These are phyloP conservation scores for Bombus impatiens DNA, from an alignment of 1,140 invertebrate species.

Conservation along the genomic window DNA sequence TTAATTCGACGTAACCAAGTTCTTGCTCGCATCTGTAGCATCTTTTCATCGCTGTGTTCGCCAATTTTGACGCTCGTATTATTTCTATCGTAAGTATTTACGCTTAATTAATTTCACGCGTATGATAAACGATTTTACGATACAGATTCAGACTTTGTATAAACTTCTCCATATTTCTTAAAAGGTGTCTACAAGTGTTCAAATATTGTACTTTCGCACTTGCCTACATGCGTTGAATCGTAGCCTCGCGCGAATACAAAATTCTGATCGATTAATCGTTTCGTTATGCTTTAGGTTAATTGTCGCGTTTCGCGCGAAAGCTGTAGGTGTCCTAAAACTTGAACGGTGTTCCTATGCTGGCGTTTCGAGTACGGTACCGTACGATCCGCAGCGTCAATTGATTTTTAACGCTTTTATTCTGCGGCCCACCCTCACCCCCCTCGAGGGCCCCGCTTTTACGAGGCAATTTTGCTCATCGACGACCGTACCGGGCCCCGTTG, in stretches of 20 bases:
- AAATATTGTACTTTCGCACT: too few species aligned
- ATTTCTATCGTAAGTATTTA: too few species aligned
- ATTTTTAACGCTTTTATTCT: conserved; percentile 58
- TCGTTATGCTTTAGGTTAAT: background rate
- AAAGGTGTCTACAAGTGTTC: too few species aligned
- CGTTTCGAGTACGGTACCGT: conserved; percentile 28
- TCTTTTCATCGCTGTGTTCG: too few species aligned
- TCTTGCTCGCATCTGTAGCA: too few species aligned
- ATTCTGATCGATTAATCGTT: background rate
- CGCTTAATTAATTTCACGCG: too few species aligned
- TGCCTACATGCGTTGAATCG: too few species aligned
- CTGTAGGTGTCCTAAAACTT: background rate
- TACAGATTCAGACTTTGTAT: too few species aligned
- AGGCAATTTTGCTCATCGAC: conserved; percentile 52
- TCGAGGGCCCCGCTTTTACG: conserved; percentile 31
- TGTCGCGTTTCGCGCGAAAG: background rate
- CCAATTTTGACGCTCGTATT: too few species aligned
- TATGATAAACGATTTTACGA: too few species aligned
- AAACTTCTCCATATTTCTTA: too few species aligned
- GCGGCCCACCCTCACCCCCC: background rate
- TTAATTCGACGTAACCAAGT: too few species aligned
- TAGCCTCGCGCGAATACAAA: background rate
- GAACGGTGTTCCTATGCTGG: background rate
- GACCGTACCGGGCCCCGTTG: conserved; percentile 10
- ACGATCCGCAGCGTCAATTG: conserved; percentile 46